Base-by-base conservation (phyloP, 2,888 invertebrate genomes). In the Volucella inflata region DNA sequence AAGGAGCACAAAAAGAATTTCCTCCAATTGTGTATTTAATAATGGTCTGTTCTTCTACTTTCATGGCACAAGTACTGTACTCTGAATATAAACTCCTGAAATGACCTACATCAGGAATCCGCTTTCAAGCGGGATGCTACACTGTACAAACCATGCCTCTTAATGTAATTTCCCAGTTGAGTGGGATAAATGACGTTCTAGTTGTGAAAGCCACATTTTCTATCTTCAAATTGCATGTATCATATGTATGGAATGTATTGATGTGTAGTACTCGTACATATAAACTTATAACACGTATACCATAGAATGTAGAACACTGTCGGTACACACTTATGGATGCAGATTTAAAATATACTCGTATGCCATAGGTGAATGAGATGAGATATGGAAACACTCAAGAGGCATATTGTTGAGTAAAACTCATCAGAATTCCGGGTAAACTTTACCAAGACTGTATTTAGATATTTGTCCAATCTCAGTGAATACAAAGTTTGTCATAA, bases 101-200 rank as follows among this genome's bases (percentile, higher is more conserved):
- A 21, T 81, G 81, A 81, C 81, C 81, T 65, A 81, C 50, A 76
- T 81, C n/a, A 21, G 17, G 71, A 21, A 48, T 14, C 8, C 12
- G 21, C n/a, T 50, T 11, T 12, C 17, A 36, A 30, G 40, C 30
- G 60, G 67, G 67, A 68, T 40, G 16, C 14, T 12, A 50, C 38
- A 55, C 36, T 6, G 6, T 14, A 36, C 48, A 46, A 16, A n/a
- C 9, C 38, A 38, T 53, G 64, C 65, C 48, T 30, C 67, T 67
- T 60, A 83, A 83, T 78, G 78, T 78, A 78, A 83, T 83, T 83
- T 83, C 67, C 82, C 78, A 78, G 60, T 48, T 72, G 72, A 83
- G 78, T 78, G 50, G 67, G 78, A 68, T 55, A 83, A 83, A 78
- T 78, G 72, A 44, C 48, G 74, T 68, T 55, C 67, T 36, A 68